Conservation (phyloP, 2,888 invertebrate genomes). For the Plagodis dolabraria region DNA sequence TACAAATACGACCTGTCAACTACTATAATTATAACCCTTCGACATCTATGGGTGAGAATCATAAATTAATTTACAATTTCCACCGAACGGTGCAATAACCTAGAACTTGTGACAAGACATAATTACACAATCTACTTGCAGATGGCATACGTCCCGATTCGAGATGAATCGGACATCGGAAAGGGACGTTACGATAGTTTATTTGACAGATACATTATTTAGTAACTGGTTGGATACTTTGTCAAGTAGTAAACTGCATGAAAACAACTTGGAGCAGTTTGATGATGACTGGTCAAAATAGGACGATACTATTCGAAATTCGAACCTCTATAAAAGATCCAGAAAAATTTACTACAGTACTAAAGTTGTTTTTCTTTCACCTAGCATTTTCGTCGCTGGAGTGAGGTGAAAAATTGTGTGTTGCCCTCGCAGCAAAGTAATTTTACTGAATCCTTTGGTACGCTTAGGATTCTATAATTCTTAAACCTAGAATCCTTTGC, state of each 20-base stretch:
- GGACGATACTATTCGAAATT: no score
- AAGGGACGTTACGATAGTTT: conserved; percentile 20
- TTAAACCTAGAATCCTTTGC: no score
- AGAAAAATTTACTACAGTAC: no score
- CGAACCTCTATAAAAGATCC: no score
- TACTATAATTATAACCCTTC: neutral
- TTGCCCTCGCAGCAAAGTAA: no score
- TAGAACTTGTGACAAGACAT: neutral
- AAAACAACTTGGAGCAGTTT: neutral
- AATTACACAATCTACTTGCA: neutral
- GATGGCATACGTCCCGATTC: neutral
- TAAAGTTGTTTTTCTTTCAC: no score
- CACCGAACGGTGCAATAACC: neutral
- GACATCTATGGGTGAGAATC: neutral
- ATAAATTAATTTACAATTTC: neutral
- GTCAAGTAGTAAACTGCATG: neutral
- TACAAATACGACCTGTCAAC: no score
- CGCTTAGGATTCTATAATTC: no score
- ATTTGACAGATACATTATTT: conserved; percentile 14
- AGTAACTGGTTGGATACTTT: neutral
- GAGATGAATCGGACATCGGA: neutral
- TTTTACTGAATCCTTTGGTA: no score
- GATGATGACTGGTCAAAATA: no score
- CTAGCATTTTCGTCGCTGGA: no score
- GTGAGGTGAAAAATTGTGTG: no score